These are phyloP conservation scores for Trissonchulus latispiculum DNA, from an alignment of 2,888 invertebrate species.

Conservation along the genomic window DNA sequence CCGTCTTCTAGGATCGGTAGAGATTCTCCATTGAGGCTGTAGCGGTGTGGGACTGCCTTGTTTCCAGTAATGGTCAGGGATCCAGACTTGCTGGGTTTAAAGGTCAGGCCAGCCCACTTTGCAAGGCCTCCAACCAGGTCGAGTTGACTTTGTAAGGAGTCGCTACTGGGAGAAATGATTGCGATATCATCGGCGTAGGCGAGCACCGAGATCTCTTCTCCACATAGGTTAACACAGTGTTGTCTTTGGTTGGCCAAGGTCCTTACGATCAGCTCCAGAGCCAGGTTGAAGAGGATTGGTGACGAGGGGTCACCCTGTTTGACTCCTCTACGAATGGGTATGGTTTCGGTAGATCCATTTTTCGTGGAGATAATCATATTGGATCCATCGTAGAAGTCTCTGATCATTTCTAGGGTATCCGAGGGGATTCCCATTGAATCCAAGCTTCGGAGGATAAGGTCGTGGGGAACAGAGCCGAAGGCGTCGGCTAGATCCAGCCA, in stretches of 20 bases:
- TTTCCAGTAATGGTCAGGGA: no score
- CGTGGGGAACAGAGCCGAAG: neutral
- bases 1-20: no score
- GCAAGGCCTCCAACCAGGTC: no score
- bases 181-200: neutral
- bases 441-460: neutral
- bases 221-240: neutral
- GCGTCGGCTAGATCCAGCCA: neutral
- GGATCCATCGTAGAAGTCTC: constrained; percentile 18
- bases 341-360: constrained; percentile 24
- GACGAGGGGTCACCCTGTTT: constrained; percentile 42
- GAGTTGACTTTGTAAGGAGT: no score
- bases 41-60: no score
- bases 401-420: neutral
- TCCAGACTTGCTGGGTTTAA: no score
- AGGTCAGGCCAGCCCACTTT: no score
- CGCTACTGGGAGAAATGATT: no score
- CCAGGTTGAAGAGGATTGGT: constrained; percentile 41
- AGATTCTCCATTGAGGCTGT: no score
- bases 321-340: constrained; percentile 34
- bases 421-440: neutral
- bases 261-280: constrained; percentile 33
- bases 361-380: constrained; percentile 1
- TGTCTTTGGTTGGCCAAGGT: neutral
- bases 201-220: neutral